Percentiles rank a stretch among this genome's conserved stretches.
Conservation (phyloP, 1,140 invertebrate species). For the Samia ricini region DNA sequence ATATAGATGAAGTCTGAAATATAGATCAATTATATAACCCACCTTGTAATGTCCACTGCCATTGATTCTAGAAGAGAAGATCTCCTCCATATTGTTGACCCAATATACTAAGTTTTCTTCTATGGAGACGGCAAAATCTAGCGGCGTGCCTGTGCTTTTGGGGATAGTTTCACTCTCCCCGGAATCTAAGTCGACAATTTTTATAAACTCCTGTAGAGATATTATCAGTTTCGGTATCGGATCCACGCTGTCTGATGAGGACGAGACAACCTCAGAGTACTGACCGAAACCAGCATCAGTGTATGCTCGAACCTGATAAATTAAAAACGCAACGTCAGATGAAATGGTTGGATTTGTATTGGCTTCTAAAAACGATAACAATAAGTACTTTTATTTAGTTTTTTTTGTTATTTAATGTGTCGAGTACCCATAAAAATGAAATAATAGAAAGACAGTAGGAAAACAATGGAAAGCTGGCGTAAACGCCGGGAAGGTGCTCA, state of each 20-base stretch:
- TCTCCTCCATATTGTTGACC: slow-evolving; percentile 89
- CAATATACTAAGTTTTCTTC: slow-evolving; percentile 88
- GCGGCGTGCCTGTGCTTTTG: slow-evolving; percentile 79
- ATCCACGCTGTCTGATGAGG: slow-evolving; percentile 82
- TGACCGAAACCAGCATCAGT: slow-evolving; percentile 86
- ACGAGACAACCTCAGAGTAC: slow-evolving; percentile 80
- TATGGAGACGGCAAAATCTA: slow-evolving; percentile 81
- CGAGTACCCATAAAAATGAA: too few species aligned
- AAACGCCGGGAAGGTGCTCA: too few species aligned
- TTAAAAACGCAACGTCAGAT: background rate
- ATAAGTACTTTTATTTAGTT: too few species aligned
- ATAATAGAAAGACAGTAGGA: too few species aligned
- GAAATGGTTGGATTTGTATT: background rate
- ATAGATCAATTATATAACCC: background rate
- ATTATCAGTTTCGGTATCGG: slow-evolving; percentile 89
- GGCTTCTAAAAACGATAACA: too few species aligned
- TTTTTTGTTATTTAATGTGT: too few species aligned
- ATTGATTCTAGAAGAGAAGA: slow-evolving; percentile 82
- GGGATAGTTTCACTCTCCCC: slow-evolving; percentile 78
- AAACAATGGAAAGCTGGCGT: too few species aligned
- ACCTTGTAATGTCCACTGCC: slow-evolving; percentile 74
- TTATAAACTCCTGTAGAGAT: slow-evolving; percentile 83
- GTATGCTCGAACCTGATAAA: slow-evolving; percentile 85
- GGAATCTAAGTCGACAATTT: slow-evolving; percentile 85
- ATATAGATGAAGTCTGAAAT: background rate